A percentile compares a stretch with the other conserved stretches of the same genome.
Evolutionary conservation across 2,113 vertebrate species (phyloP).

Genomic region (Oncorhynchus clarkii): DNA sequence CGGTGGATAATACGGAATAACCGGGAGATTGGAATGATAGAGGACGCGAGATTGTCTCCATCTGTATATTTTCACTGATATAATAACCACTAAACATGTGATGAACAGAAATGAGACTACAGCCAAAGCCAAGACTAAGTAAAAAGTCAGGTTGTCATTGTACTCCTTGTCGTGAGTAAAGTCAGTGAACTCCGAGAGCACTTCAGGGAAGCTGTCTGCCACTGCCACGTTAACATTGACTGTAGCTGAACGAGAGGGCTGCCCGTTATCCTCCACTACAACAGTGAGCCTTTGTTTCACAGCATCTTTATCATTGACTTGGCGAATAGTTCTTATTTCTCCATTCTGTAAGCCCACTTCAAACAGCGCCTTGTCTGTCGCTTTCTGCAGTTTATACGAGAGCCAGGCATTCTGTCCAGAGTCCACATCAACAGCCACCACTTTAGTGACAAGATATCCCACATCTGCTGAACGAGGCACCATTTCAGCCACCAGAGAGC

Average conservation of each 20-base stretch:
- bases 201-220: conserved; percentile 28
- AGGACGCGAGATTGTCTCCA: conserved; percentile 59
- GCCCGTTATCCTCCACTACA: conserved; percentile 39
- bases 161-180: conserved; percentile 40
- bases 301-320: conserved; percentile 39
- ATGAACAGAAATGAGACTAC: conserved; percentile 71
- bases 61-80: conserved; percentile 57
- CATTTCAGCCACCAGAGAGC: conserved; percentile 28
- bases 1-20: conserved; percentile 67
- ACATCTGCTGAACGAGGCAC: conserved; percentile 31
- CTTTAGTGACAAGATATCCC: conserved; percentile 57
- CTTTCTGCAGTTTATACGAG: conserved; percentile 40
- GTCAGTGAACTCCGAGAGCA: conserved; percentile 48
- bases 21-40: conserved; percentile 56
- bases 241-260: conserved; percentile 21
- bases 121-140: conserved; percentile 56
- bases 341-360: conserved; percentile 35
- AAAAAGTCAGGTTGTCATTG: conserved; percentile 34
- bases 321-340: conserved; percentile 38
- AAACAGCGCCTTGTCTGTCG: conserved; percentile 34
- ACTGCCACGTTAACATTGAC: conserved; percentile 23
- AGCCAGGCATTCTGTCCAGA: conserved; percentile 42
- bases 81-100: conserved; percentile 56
- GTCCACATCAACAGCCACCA: conserved; percentile 39
- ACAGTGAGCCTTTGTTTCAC: conserved; percentile 37